Evolutionary conservation across 2,113 vertebrate species (phyloP).

Genomic region (Sinocyclocheilus maitianheensis): DNA sequence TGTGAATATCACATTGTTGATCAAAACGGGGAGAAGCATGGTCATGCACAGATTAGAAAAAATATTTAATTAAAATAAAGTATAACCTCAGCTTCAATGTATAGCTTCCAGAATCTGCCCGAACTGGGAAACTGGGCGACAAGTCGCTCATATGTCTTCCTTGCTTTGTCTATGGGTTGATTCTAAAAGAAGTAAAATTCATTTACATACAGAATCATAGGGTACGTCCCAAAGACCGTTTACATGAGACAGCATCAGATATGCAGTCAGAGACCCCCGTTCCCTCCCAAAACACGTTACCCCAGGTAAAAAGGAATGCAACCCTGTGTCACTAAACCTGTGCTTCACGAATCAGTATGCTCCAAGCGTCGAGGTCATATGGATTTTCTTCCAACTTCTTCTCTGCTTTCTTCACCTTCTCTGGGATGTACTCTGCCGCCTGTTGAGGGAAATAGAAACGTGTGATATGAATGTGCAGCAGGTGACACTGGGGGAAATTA

Average conservation of each 20-base stretch:
- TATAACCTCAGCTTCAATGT: constrained; percentile 99
- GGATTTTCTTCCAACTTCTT: constrained; percentile 99
- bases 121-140: constrained; percentile 99
- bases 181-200: constrained; percentile 94
- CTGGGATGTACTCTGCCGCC: constrained; percentile 95
- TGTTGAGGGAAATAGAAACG: constrained; percentile 63
- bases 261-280: constrained; percentile 34
- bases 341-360: constrained; percentile 99
- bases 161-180: constrained; percentile 99
- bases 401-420: constrained; percentile 99
- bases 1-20: constrained; percentile 86
- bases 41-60: constrained; percentile 68
- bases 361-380: constrained; percentile 99
- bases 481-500: neutral
- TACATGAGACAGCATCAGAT: constrained; percentile 47
- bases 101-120: constrained; percentile 99
- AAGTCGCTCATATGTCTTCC: constrained; percentile 99
- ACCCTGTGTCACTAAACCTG: constrained; percentile 99
- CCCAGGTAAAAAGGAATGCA: constrained; percentile 91
- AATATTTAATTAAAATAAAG: constrained; percentile 66
- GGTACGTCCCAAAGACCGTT: constrained; percentile 28
- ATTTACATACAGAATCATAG: constrained; percentile 80
- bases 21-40: constrained; percentile 67
- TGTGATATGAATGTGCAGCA: neutral
- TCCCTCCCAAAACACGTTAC: constrained; percentile 65